Conservation (phyloP, 2,888 invertebrate species). For the Syrista parreyssii region DNA sequence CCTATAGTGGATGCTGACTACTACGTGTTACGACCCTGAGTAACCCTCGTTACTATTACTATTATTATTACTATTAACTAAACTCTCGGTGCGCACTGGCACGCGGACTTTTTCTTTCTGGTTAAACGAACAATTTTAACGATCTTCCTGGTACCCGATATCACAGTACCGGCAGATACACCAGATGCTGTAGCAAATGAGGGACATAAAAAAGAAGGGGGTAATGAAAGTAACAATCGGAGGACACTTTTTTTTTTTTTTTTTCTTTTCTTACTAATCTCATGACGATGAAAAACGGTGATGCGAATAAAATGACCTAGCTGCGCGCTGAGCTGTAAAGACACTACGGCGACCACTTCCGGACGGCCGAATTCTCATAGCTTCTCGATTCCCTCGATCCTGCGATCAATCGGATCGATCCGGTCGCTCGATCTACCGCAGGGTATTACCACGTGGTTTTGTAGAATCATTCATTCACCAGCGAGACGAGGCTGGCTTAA, state of each 20-base stretch:
- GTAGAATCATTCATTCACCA: background rate
- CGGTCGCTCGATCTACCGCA: background rate
- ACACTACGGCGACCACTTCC: slow-evolving; percentile 37
- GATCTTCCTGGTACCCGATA: background rate
- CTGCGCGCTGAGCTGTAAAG: slow-evolving; percentile 44
- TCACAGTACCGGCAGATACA: background rate
- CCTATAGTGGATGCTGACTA: background rate
- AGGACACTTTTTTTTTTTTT: slow-evolving; percentile 3
- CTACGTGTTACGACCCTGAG: background rate
- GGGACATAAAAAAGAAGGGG: background rate
- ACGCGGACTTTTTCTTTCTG: background rate
- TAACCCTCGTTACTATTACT: background rate
- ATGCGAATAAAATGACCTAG: slow-evolving; percentile 42
- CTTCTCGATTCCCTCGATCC: slow-evolving; percentile 5
- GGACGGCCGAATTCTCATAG: slow-evolving; percentile 36
- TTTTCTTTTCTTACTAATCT: background rate
- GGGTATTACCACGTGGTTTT: background rate
- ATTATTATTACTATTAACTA: background rate
- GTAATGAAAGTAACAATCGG: background rate
- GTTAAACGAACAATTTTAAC: background rate
- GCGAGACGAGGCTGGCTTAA: background rate
- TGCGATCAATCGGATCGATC: background rate
- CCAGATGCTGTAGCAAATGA: background rate
- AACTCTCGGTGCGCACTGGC: background rate
- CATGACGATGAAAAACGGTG: background rate